phyloP scores from a whole-genome alignment of 2,888 invertebrate species.

The Thalpophila matura region DNA sequence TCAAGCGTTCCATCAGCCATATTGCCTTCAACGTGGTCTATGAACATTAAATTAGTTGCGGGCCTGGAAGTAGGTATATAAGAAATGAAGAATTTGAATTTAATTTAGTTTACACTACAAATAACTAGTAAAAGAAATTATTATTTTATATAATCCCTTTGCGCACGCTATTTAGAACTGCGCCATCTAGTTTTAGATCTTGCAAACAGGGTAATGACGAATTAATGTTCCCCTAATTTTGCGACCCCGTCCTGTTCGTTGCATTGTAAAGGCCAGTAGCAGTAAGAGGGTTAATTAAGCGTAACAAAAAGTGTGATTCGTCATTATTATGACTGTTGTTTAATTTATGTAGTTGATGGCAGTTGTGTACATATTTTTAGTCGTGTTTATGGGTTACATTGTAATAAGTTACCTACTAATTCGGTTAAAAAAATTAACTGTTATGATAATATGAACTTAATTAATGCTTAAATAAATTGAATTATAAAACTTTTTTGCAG shows the following conservation, averaged over 20 bases:
- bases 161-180: constrained; percentile 1
- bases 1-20: constrained; percentile 98
- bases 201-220: neutral
- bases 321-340: no score
- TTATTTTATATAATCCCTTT: no score
- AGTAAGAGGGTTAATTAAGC: neutral
- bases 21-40: constrained; percentile 99
- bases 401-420: no score
- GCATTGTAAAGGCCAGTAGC: neutral
- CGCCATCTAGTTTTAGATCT: constrained; percentile 35
- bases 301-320: no score
- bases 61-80: constrained; percentile 88
- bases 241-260: neutral
- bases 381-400: no score
- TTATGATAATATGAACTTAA: no score
- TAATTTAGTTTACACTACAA: neutral
- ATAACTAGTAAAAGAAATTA: no score
- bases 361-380: no score
- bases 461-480: no score
- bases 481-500: no score
- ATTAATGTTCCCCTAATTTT: neutral
- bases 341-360: no score
- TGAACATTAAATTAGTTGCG: constrained; percentile 93
- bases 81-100: neutral
- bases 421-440: no score